Percentiles rank a stretch among this genome's conserved stretches.
Conservation (phyloP, 2,888 invertebrate species). For the Mythimna pallens region DNA sequence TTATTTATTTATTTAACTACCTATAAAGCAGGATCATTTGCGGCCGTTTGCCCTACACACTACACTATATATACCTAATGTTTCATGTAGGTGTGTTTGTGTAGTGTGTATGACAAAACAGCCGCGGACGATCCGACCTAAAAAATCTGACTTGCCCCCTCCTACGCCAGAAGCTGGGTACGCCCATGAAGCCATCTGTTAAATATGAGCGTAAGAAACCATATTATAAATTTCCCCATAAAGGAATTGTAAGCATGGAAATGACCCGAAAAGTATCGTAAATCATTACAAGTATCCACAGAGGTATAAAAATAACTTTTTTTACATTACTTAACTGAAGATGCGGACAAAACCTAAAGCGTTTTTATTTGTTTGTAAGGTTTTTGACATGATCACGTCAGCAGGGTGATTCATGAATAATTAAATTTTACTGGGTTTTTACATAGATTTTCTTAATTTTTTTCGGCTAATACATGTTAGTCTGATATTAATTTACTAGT, state of each 20-base stretch:
- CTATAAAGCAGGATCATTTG: no score
- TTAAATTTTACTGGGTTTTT: background rate
- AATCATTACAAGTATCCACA: slow-evolving; percentile 10
- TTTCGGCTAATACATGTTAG: background rate
- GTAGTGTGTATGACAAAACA: no score
- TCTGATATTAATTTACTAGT: background rate
- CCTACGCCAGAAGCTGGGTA: no score
- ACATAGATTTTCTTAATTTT: background rate
- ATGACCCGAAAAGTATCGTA: background rate
- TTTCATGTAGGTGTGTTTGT: no score
- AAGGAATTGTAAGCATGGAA: background rate
- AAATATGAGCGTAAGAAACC: no score
- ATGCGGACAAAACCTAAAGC: slow-evolving; percentile 8
- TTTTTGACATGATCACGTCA: background rate
- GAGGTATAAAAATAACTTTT: slow-evolving; percentile 23
- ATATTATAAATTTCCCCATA: background rate
- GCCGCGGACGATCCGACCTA: no score
- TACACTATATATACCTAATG: no score
- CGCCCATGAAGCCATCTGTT: no score
- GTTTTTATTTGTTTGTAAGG: slow-evolving; percentile 12
- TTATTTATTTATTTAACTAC: no score
- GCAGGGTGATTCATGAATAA: slow-evolving; percentile 1
- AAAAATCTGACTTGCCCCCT: no score
- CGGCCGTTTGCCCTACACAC: no score
- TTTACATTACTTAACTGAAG: background rate